Base-by-base conservation (phyloP, 2,888 invertebrate species). In the Litoditis marina region DNA sequence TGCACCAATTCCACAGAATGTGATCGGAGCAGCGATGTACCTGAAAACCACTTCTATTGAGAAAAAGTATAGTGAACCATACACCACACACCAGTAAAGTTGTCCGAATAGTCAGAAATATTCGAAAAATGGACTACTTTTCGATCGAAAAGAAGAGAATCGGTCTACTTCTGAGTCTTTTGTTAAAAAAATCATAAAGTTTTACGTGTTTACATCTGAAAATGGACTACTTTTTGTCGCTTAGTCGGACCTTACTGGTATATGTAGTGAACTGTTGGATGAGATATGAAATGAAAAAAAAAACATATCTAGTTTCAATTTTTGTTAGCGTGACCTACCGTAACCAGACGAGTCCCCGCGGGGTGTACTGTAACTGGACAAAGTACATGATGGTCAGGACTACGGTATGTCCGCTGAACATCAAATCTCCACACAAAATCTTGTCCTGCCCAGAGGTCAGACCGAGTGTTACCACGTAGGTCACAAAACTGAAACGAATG, bases 381-480 rank as follows among this genome's bases (percentile, higher is more conserved):
- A 81, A 82, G 63, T 82, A 82, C 77, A 77, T 81, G 53, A 81
- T 74, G 16, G 80, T 78, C 11, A 82, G 68, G 11, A 82, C 81
- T 30, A 80, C 77, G 6, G 81, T 81, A 60, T 81, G 81, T 4
- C 79, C 79, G 50, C 68, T 68, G 69, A 82, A 82, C 82, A 82
- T 82, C 58, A 82, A 65, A 67, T 82, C 82, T 4, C 82, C 82
- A 56, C 82, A 82, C n/a, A 82, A 71, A 53, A 82, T 81, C 60
- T 81, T 78, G 22, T 77, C 77, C 64, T 82, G 81, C 6, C 82
- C 80, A 3, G 78, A 78, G 1, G 80, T 82, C 52, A 82, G 64
- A 0, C 82, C 82, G 28, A 82, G 66, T 13, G 81, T 82, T 16
- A 82, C 78, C n/a, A 82, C 82, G 62, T 82, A 82, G 1, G 79